Percentiles rank a stretch among this genome's conserved stretches.
Evolutionary conservation across 2,113 vertebrate species (phyloP).

Genomic region (Falcunculus frontatus): DNA sequence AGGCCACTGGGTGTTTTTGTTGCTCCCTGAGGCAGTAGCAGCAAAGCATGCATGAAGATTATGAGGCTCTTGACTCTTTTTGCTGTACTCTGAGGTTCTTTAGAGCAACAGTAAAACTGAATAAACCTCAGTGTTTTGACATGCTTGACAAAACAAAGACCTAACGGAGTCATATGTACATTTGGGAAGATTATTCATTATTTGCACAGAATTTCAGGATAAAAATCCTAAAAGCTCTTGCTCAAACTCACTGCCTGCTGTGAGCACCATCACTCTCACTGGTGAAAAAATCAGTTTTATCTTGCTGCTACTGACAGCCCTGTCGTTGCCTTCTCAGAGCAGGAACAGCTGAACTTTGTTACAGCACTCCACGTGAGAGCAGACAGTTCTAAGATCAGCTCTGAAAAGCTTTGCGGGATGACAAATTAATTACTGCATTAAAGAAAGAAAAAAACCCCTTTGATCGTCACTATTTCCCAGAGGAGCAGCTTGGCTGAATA

Average conservation of each 20-base stretch:
- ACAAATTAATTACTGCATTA: not conserved
- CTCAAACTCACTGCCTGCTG: not conserved
- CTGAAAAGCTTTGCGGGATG: not conserved
- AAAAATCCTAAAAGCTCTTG: not conserved
- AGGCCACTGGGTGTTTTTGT: not conserved
- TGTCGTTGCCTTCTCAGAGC: not conserved
- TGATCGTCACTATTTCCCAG: not conserved
- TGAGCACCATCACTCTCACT: not conserved
- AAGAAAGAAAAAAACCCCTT: not conserved
- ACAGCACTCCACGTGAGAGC: not conserved
- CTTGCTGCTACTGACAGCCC: not conserved
- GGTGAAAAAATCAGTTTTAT: not conserved
- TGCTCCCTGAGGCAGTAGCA: not conserved
- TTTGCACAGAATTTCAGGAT: not conserved
- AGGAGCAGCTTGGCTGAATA: not conserved
- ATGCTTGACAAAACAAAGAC: not conserved
- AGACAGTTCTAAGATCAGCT: not conserved
- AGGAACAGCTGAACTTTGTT: not conserved
- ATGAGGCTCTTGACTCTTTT: not conserved
- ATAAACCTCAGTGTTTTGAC: not conserved
- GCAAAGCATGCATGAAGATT: not conserved
- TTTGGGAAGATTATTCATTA: not conserved
- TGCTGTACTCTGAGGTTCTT: not conserved
- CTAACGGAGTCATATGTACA: not conserved
- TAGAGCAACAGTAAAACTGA: not conserved